A percentile compares a stretch with the other conserved stretches of the same genome.
phyloP scores from a whole-genome alignment of 2,888 invertebrate species.

The Microplitis manilae region DNA sequence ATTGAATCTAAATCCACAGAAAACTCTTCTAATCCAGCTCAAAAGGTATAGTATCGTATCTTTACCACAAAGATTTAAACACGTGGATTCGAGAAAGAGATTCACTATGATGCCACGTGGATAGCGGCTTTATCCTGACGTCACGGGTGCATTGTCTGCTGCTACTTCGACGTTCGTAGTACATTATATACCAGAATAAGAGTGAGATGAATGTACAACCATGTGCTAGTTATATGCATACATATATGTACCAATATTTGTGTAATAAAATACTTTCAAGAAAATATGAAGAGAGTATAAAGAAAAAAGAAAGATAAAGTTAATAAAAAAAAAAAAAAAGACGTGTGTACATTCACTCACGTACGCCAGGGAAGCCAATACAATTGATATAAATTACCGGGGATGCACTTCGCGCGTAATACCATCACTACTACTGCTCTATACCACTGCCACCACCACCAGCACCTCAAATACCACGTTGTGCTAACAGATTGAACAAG shows the following conservation, averaged over 20 bases:
- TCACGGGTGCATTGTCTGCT: slow-evolving; percentile 16
- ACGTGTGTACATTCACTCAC: background rate
- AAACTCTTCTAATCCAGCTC: slow-evolving; percentile 16
- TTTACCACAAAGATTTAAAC: background rate
- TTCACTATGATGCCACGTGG: slow-evolving; percentile 23
- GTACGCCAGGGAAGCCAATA: background rate
- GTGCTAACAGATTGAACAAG: background rate
- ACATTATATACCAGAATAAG: background rate
- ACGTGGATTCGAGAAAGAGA: slow-evolving; percentile 30
- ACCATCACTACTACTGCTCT: background rate
- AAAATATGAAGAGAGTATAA: background rate
- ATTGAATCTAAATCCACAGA: background rate
- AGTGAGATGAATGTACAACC: background rate
- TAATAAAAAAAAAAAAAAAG: background rate
- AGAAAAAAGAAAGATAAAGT: background rate
- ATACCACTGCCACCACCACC: background rate
- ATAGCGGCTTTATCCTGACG: slow-evolving; percentile 20
- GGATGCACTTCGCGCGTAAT: slow-evolving; percentile 1
- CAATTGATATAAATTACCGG: slow-evolving; percentile 32
- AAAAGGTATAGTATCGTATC: background rate
- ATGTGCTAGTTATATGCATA: background rate
- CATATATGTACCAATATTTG: background rate
- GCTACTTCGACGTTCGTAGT: background rate
- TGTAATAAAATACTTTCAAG: background rate
- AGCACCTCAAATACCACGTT: background rate